phyloP scores from a whole-genome alignment of 2,113 vertebrate genomes.

The Gorilla gorilla region DNA sequence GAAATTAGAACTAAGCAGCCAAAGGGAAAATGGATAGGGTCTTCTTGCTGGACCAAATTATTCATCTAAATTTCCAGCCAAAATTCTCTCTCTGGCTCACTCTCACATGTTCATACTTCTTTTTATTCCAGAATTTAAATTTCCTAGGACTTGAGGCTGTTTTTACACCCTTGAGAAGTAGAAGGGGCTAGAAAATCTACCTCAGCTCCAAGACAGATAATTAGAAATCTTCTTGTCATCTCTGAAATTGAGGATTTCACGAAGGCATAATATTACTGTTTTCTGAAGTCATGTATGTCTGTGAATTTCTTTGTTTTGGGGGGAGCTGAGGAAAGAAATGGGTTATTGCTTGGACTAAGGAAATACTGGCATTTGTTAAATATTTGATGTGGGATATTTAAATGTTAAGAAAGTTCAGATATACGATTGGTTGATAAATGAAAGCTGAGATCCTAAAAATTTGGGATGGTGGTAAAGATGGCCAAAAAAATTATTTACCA shows the following conservation, averaged over 20 bases:
- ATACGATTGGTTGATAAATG: neutral
- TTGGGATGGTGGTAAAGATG: neutral
- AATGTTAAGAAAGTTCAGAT: neutral
- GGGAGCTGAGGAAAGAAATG: slow-evolving; percentile 19
- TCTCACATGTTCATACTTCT: slow-evolving; percentile 32
- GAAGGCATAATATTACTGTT: neutral
- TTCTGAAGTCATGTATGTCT: slow-evolving; percentile 8
- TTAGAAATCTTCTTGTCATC: slow-evolving; percentile 1
- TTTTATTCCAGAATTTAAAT: slow-evolving; percentile 54
- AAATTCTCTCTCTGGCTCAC: slow-evolving; percentile 51
- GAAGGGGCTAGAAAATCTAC: neutral
- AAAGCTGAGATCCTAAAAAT: slow-evolving; percentile 39
- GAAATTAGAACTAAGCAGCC: slow-evolving; percentile 48
- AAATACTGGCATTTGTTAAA: slow-evolving; percentile 20
- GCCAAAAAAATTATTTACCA: neutral
- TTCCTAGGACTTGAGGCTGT: slow-evolving; percentile 3
- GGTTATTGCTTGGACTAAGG: neutral
- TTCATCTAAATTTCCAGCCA: slow-evolving; percentile 4
- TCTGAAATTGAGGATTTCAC: neutral
- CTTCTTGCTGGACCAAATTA: slow-evolving; percentile 47
- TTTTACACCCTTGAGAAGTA: neutral
- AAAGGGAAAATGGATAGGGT: slow-evolving; percentile 48
- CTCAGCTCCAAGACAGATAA: neutral
- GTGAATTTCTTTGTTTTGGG: slow-evolving; percentile 56
- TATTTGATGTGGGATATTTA: neutral